Conservation (phyloP, 2,113 vertebrate species). For the Tursiops truncatus region DNA sequence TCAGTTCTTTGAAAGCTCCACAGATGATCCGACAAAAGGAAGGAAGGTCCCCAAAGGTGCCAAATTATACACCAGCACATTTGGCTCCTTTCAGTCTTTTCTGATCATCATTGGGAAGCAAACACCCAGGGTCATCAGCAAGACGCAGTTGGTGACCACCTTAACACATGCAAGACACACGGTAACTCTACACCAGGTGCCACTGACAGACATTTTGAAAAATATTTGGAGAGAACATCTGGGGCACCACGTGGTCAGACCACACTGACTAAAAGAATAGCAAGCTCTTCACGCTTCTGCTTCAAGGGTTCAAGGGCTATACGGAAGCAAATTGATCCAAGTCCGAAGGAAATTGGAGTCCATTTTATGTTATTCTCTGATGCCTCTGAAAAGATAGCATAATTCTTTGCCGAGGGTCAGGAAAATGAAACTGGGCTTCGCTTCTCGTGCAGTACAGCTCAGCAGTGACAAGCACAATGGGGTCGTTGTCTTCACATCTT, state of each 20-base stretch:
- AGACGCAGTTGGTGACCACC: not conserved
- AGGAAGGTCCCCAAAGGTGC: not conserved
- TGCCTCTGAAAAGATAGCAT: not conserved
- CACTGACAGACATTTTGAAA: not conserved
- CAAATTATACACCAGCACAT: not conserved
- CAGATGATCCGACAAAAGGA: not conserved
- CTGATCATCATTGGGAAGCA: not conserved
- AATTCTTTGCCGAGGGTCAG: not conserved
- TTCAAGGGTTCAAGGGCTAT: not conserved
- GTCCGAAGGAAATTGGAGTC: not conserved
- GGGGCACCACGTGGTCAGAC: not conserved
- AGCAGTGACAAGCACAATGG: not conserved
- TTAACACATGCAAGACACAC: not conserved
- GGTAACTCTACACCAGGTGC: not conserved
- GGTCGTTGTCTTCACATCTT: not conserved
- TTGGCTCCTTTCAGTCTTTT: not conserved
- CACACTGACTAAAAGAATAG: not conserved
- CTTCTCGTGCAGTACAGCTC: not conserved
- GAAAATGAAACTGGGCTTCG: not conserved
- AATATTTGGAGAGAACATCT: not conserved
- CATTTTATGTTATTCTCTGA: not conserved
- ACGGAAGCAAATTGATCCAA: not conserved
- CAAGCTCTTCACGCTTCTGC: not conserved
- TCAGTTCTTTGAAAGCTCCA: not conserved
- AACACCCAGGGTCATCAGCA: not conserved